Conservation (phyloP, 2,888 invertebrate genomes). For the Lasioglossum calceatum region DNA sequence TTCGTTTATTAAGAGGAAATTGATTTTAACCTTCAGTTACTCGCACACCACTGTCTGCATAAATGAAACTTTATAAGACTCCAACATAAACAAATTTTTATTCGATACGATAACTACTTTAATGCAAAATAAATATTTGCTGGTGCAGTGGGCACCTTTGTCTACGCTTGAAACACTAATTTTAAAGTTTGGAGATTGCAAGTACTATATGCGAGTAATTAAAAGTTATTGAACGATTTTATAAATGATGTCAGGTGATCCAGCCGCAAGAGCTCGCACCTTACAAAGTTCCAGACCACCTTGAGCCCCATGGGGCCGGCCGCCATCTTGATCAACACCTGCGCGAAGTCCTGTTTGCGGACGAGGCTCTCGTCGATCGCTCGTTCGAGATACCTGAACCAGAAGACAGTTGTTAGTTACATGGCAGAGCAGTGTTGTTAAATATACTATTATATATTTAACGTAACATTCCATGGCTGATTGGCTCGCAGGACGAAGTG, state of each 20-base stretch:
- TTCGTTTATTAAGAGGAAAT: too few species aligned
- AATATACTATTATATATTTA: slow-evolving; percentile 8
- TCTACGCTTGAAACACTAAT: too few species aligned
- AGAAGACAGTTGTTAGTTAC: not conserved
- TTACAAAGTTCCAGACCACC: slow-evolving; percentile 67
- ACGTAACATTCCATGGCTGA: not conserved
- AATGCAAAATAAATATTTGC: too few species aligned
- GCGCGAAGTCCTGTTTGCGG: slow-evolving; percentile 67
- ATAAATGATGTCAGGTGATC: not conserved
- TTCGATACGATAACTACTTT: too few species aligned
- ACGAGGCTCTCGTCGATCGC: slow-evolving; percentile 63
- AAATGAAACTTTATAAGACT: too few species aligned
- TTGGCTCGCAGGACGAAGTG: not conserved
- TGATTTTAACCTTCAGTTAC: too few species aligned
- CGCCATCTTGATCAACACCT: slow-evolving; percentile 64
- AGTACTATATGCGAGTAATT: too few species aligned
- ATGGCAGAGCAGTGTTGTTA: not conserved
- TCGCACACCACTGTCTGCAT: too few species aligned
- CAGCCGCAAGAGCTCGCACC: slow-evolving; percentile 40
- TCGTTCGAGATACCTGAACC: slow-evolving; percentile 59
- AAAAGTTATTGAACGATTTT: not conserved
- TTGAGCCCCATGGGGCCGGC: slow-evolving; percentile 63
- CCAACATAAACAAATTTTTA: too few species aligned
- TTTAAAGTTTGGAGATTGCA: too few species aligned
- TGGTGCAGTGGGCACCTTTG: too few species aligned